Evolutionary conservation across 2,888 invertebrate species (phyloP).

Genomic region (Heliconius sara): DNA sequence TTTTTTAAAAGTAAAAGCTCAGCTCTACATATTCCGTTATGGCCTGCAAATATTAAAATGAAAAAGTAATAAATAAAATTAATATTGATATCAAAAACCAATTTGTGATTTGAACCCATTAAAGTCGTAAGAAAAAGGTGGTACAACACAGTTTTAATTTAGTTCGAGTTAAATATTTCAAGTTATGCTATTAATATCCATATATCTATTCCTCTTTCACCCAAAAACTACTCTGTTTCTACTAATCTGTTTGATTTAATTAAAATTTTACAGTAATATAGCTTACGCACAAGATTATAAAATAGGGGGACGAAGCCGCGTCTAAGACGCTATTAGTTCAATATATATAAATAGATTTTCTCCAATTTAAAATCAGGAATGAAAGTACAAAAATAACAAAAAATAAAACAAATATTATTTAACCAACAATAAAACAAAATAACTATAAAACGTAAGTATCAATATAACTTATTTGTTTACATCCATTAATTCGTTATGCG

Average conservation of each 20-base stretch:
- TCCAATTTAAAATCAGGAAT: background rate
- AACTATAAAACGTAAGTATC: background rate
- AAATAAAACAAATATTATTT: background rate
- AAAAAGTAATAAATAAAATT: too few relatives aligned
- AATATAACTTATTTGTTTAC: background rate
- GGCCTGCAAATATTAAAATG: too few relatives aligned
- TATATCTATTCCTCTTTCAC: too few relatives aligned
- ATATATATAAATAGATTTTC: background rate
- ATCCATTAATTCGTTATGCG: slow-evolving; percentile 7
- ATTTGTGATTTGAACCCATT: background rate
- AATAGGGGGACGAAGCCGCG: too few relatives aligned
- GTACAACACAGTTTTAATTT: background rate
- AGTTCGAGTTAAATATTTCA: background rate
- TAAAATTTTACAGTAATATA: too few relatives aligned
- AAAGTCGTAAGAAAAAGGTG: background rate
- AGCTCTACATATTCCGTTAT: too few relatives aligned
- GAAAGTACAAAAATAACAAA: background rate
- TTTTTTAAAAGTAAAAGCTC: too few relatives aligned
- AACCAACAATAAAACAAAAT: background rate
- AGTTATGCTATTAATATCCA: background rate
- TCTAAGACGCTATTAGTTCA: too few relatives aligned
- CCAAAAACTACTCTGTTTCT: too few relatives aligned
- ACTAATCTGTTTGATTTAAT: too few relatives aligned
- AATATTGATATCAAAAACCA: background rate
- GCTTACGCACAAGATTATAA: too few relatives aligned